These are phyloP conservation scores for Homalodisca vitripennis DNA, from an alignment of 1,140 invertebrate species.

Conservation along the genomic window DNA sequence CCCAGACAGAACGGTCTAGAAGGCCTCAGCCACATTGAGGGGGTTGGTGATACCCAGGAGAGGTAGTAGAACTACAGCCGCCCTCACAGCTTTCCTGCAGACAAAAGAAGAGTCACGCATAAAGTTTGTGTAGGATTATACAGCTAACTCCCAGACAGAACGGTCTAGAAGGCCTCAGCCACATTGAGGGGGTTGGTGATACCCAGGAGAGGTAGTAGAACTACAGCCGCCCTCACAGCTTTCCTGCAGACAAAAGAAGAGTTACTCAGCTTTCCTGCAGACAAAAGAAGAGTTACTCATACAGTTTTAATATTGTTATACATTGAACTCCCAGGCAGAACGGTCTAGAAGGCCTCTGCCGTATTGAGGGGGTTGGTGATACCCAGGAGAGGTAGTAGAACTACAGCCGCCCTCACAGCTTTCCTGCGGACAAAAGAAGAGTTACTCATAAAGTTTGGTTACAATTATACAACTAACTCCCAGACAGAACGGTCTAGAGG, in stretches of 20 bases:
- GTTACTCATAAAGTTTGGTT: too few species aligned
- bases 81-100: slow-evolving; percentile 74
- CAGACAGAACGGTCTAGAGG: slow-evolving; percentile 60
- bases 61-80: slow-evolving; percentile 74
- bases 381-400: slow-evolving; percentile 77
- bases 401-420: slow-evolving; percentile 74
- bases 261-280: too few species aligned
- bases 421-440: too few species aligned
- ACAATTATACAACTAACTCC: slow-evolving; percentile 79
- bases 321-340: slow-evolving; percentile 65
- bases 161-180: slow-evolving; percentile 63
- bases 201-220: slow-evolving; percentile 77
- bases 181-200: slow-evolving; percentile 76
- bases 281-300: too few species aligned
- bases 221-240: slow-evolving; percentile 74
- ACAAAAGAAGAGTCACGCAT: too few species aligned
- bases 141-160: slow-evolving; percentile 65
- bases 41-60: slow-evolving; percentile 80
- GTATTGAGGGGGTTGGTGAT: slow-evolving; percentile 76
- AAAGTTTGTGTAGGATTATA: slow-evolving; percentile 80
- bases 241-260: too few species aligned
- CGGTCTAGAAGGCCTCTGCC: slow-evolving; percentile 63
- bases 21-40: slow-evolving; percentile 68
- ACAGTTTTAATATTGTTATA: slow-evolving; percentile 80
- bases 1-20: slow-evolving; percentile 59